Evolutionary conservation across 2,888 invertebrate species (phyloP).

Genomic region (Ectemnius cavifrons): DNA sequence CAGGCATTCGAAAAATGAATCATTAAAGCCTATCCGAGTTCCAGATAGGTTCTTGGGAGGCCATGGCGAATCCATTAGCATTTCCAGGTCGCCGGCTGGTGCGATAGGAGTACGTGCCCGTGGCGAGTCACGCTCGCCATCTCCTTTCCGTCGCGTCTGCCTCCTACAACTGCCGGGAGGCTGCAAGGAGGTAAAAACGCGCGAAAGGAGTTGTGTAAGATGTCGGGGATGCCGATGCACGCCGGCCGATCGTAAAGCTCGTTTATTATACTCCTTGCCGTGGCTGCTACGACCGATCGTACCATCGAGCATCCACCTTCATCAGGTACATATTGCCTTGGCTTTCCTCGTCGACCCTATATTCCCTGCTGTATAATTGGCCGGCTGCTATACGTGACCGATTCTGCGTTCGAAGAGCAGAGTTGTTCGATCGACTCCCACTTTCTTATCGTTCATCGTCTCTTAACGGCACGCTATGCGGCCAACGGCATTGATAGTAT

Average conservation of each 20-base stretch:
- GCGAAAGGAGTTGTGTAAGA: conserved; percentile 1
- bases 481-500: too few species aligned
- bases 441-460: conserved; percentile 23
- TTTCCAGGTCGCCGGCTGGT: background rate
- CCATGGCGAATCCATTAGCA: background rate
- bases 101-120: too few species aligned
- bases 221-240: conserved; percentile 20
- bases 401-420: conserved; percentile 22
- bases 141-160: too few species aligned
- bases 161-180: background rate
- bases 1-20: background rate
- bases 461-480: conserved; percentile 4
- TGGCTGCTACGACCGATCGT: conserved; percentile 26
- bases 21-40: background rate
- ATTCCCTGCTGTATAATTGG: conserved; percentile 22
- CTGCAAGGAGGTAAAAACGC: conserved; percentile 5
- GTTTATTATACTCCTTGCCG: conserved; percentile 42
- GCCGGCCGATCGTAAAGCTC: conserved; percentile 34
- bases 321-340: conserved; percentile 10
- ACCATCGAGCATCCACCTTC: conserved; percentile 27
- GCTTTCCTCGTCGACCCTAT: conserved; percentile 13
- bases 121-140: too few species aligned
- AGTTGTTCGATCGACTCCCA: conserved; percentile 16
- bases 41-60: background rate
- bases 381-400: conserved; percentile 25